Percentiles rank a stretch among this genome's conserved stretches.
phyloP scores from a whole-genome alignment of 2,797 vertebrate species.

The Arnoldichthys spilopterus region DNA sequence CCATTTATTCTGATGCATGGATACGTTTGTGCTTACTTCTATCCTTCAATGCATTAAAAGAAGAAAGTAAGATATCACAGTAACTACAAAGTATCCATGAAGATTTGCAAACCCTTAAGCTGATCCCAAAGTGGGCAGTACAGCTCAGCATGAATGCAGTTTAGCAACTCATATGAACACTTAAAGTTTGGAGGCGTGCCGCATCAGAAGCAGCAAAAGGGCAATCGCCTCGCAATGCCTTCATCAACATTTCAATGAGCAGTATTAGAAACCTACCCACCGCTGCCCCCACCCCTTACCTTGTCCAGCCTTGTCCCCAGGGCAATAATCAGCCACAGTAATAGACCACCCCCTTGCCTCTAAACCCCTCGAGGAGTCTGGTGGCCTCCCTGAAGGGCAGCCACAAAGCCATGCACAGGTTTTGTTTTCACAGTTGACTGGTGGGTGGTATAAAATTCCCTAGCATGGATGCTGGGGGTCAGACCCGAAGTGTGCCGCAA shows the following conservation, averaged over 20 bases:
- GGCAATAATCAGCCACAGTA: constrained; percentile 59
- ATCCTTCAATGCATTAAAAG: background rate
- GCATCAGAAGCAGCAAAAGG: background rate
- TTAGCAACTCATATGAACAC: background rate
- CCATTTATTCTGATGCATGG: background rate
- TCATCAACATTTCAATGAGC: constrained; percentile 70
- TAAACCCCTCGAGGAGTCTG: constrained; percentile 54
- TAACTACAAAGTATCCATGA: background rate
- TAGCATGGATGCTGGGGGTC: constrained; percentile 63
- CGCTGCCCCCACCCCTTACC: constrained; percentile 41
- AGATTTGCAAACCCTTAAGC: background rate
- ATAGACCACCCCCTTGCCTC: constrained; percentile 44
- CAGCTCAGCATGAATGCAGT: background rate
- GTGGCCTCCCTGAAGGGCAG: constrained; percentile 56
- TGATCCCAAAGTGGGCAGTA: constrained; percentile 3
- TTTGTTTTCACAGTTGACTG: constrained; percentile 73
- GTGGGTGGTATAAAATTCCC: constrained; percentile 61
- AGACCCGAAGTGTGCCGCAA: constrained; percentile 67
- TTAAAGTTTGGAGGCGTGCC: background rate
- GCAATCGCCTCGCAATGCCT: constrained; percentile 56
- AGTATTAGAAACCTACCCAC: constrained; percentile 52
- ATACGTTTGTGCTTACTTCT: background rate
- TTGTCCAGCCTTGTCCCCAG: constrained; percentile 51
- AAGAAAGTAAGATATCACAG: background rate
- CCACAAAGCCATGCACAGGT: constrained; percentile 63